phyloP scores from a whole-genome alignment of 2,888 invertebrate genomes.

The Drosophila greeni region DNA sequence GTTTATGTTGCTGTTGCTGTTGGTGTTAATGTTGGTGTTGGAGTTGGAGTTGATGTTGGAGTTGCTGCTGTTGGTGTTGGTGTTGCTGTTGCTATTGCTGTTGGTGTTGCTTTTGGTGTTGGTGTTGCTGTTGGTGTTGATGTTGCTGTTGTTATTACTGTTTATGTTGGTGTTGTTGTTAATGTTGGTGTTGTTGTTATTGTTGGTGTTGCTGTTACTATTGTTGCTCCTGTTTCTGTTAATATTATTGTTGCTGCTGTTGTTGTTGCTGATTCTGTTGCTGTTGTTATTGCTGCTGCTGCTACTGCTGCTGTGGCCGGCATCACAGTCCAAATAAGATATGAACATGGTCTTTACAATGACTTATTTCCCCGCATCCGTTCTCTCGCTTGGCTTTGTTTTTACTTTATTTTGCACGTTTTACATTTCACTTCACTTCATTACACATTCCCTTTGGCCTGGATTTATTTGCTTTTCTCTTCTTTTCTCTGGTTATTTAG shows the following conservation, averaged over 20 bases:
- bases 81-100: conserved; percentile 1
- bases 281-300: conserved; percentile 19
- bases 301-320: conserved; percentile 19
- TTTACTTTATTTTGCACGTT: conserved; percentile 5
- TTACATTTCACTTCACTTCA: conserved; percentile 50
- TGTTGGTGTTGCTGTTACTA: neutral
- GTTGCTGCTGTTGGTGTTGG: conserved; percentile 11
- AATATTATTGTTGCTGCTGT: neutral
- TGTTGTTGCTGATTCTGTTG: conserved; percentile 15
- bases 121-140: conserved; percentile 15
- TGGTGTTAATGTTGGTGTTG: conserved; percentile 19
- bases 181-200: neutral
- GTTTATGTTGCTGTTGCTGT: conserved; percentile 19
- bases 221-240: conserved; percentile 2
- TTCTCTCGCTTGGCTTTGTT: neutral
- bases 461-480: conserved; percentile 4
- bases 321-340: conserved; percentile 68
- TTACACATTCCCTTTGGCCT: conserved; percentile 36
- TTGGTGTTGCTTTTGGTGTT: neutral
- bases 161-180: conserved; percentile 4
- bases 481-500: neutral
- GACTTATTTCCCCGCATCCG: conserved; percentile 12
- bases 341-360: conserved; percentile 61
- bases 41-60: conserved; percentile 17
- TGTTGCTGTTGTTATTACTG: conserved; percentile 21